These are phyloP conservation scores for Dichetophora obliterata DNA, from an alignment of 2,888 invertebrate species.

Conservation along the genomic window DNA sequence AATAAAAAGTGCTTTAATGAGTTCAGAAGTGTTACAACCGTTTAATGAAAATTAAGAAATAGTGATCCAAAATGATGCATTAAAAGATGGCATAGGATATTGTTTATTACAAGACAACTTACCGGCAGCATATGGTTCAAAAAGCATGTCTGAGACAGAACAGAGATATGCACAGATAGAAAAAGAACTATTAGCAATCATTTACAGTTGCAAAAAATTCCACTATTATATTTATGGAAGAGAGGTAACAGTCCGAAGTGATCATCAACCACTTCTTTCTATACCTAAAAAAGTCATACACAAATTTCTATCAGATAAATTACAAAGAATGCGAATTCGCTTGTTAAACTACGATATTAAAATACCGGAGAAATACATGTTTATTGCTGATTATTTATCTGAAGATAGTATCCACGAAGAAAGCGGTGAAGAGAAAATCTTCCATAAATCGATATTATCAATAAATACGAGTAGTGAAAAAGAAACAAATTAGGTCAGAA, in stretches of 20 bases:
- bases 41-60: constrained; percentile 43
- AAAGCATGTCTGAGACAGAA: constrained; percentile 41
- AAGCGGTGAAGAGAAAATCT: not conserved
- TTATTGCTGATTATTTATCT: not conserved
- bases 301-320: not conserved
- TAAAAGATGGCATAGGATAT: constrained; percentile 45
- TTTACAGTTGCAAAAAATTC: constrained; percentile 29
- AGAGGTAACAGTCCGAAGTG: not conserved
- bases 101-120: constrained; percentile 43
- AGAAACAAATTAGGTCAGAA: not conserved
- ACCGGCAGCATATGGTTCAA: constrained; percentile 43
- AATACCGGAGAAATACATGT: not conserved
- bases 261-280: not conserved
- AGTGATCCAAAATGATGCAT: constrained; percentile 45
- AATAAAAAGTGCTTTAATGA: constrained; percentile 33
- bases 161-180: constrained; percentile 45
- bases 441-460: not conserved
- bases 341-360: not conserved
- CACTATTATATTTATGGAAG: not conserved
- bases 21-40: not conserved
- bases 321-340: not conserved
- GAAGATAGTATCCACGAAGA: not conserved
- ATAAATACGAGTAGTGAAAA: not conserved
- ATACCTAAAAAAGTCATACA: not conserved
- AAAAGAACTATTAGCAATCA: constrained; percentile 46